phyloP scores from a whole-genome alignment of 2,888 invertebrate species.

The Pristionchus mayeri region DNA sequence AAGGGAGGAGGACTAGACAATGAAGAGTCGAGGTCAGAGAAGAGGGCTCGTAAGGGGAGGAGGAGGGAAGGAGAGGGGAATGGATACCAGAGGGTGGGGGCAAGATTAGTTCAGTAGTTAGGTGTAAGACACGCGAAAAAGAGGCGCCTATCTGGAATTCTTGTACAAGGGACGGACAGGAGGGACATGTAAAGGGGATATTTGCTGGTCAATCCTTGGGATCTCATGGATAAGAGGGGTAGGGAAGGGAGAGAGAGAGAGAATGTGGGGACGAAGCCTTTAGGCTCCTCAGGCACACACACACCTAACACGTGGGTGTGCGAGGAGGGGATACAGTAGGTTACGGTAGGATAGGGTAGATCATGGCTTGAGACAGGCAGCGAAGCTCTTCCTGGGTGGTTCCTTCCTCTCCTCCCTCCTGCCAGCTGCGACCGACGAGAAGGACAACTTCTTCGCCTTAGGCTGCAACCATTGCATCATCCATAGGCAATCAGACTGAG shows the following conservation, averaged over 20 bases:
- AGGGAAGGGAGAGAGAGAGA: too few species aligned
- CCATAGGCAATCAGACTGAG: too few species aligned
- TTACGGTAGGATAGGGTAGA: not conserved
- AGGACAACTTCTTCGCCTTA: conserved; percentile 3
- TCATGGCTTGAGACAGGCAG: not conserved
- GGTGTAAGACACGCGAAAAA: not conserved
- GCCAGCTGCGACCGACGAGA: conserved; percentile 41
- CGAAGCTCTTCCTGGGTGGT: conserved; percentile 37
- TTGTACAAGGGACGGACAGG: not conserved
- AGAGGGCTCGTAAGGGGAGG: conserved; percentile 3
- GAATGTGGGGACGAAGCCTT: not conserved
- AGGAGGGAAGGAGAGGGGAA: not conserved
- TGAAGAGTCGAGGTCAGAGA: conserved; percentile 22
- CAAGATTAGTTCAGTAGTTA: not conserved
- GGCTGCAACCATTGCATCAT: too few species aligned
- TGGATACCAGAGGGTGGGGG: too few species aligned
- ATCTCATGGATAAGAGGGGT: not conserved
- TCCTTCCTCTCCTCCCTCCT: conserved; percentile 22
- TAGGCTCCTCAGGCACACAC: not conserved
- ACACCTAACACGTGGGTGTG: not conserved
- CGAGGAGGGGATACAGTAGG: not conserved
- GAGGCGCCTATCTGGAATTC: not conserved
- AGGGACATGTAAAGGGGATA: not conserved
- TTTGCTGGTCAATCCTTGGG: not conserved
- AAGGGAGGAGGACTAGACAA: conserved; percentile 12